Percentiles rank a stretch among this genome's conserved stretches.
Conservation (phyloP, 2,888 invertebrate species). For the Blastobasis adustella region DNA sequence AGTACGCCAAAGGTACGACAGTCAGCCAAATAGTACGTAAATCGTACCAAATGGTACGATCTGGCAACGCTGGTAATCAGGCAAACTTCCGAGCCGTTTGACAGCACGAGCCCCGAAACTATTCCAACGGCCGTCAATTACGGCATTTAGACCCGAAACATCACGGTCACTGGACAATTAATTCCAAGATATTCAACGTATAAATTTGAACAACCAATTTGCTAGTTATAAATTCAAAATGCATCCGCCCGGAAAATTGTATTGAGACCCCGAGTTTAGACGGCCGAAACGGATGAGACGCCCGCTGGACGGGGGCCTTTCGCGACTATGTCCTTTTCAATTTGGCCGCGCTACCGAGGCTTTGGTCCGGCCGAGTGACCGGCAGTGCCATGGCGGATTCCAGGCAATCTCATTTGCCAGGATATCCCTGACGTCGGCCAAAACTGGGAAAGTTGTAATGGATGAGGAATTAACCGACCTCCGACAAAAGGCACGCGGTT, state of each 20-base stretch:
- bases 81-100: not conserved
- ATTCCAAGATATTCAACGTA: conserved; percentile 66
- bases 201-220: conserved; percentile 68
- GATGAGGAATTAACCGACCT: conserved; percentile 16
- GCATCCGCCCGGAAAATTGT: conserved; percentile 70
- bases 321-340: conserved; percentile 27
- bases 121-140: conserved; percentile 11
- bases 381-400: conserved; percentile 23
- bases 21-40: too few species aligned
- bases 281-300: conserved; percentile 26
- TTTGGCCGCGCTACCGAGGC: conserved; percentile 41
- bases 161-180: conserved; percentile 57
- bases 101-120: not conserved
- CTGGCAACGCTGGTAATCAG: too few species aligned
- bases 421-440: conserved; percentile 17
- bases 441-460: conserved; percentile 19
- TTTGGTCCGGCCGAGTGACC: conserved; percentile 43
- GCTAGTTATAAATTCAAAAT: conserved; percentile 73
- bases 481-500: conserved; percentile 5
- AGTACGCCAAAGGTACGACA: too few species aligned
- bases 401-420: conserved; percentile 33
- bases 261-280: conserved; percentile 52
- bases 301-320: conserved; percentile 12
- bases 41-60: too few species aligned
- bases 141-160: conserved; percentile 26